Evolutionary conservation across 2,797 vertebrate species (phyloP).

Genomic region (Xenopus petersii): DNA sequence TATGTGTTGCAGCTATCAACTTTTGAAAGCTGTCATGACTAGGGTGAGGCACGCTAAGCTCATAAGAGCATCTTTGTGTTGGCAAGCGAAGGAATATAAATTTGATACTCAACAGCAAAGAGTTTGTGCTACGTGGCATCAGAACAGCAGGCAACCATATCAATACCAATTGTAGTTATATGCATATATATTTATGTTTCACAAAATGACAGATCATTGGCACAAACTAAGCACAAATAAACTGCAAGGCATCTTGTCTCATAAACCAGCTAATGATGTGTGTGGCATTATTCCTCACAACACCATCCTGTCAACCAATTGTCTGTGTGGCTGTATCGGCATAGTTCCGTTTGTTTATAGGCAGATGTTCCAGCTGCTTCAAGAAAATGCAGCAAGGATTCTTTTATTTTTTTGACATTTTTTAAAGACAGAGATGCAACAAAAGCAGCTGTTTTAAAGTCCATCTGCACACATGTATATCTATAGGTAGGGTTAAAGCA

Average conservation of each 20-base stretch:
- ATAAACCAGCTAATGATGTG: conserved; percentile 48
- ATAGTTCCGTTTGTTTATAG: conserved; percentile 45
- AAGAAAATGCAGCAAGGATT: conserved; percentile 36
- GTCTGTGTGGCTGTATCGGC: conserved; percentile 40
- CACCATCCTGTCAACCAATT: conserved; percentile 44
- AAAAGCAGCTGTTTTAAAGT: conserved; percentile 21
- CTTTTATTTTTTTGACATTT: conserved; percentile 37
- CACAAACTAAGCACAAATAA: conserved; percentile 9
- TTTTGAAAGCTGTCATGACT: background rate
- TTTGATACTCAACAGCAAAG: background rate
- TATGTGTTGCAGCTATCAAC: no score
- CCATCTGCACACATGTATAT: conserved; percentile 21
- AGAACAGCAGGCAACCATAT: conserved; percentile 20
- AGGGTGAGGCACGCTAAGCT: background rate
- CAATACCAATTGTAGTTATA: conserved; percentile 27
- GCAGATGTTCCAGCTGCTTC: conserved; percentile 38
- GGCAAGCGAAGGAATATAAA: background rate
- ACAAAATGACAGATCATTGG: conserved; percentile 45
- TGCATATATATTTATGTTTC: conserved; percentile 43
- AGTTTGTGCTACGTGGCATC: conserved; percentile 2
- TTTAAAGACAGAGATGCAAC: conserved; percentile 27
- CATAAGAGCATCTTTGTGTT: background rate
- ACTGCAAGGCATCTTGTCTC: conserved; percentile 45
- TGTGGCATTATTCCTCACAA: conserved; percentile 40
- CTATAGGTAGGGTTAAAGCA: conserved; percentile 35